Evolutionary conservation across 2,113 vertebrate genomes (phyloP), one percentile per base, ranked within the genome.

Genomic region (Mola mola): DNA sequence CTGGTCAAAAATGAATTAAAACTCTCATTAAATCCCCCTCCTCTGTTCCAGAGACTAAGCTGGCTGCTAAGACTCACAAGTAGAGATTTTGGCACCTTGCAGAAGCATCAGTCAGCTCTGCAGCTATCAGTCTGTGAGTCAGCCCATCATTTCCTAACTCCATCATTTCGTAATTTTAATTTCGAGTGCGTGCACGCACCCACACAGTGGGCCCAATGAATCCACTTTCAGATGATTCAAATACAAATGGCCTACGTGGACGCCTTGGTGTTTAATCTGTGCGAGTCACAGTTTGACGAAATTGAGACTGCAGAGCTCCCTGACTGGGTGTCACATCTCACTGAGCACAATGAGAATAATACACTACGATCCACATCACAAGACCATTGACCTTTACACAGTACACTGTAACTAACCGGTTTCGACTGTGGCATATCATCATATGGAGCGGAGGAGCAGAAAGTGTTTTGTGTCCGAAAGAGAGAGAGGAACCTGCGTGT

Each of bases 1-100:
- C 62, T 24, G 79, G 84, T 88, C 83, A 81, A 85, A 89, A 88
- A 89, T 87, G 83, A 90, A 90, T 90, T 90, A 90, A 90, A 90
- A 90, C 66, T 48, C 73, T 90, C 72, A 88, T 90, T 85, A 88
- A 74, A 71, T 72, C 51, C 78, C 47, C 67, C 72, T 58, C 65
- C 59, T 63, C 68, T 86, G 67, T 60, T 73, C 65, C 82, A 79
- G 66, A 81, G 69, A 69, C 75, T 60, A 72, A 77, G 57, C 62
- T 72, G 76, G 64, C 65, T 72, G 83, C 75, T 72, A n/a, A 48
- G 41, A 69, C 79, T 74, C 72, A 59, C 73, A 53, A 69, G 66
- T 59, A 37, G 63, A 77, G 73, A 80, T 82, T 56, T 53, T 63
- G 58, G 78, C 76, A 70, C 74, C 68, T 56, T 66, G 49, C 17